Percentiles rank a stretch among this genome's conserved stretches.
Evolutionary conservation across 2,113 vertebrate species (phyloP).

Genomic region (Balaenoptera acutorostrata): DNA sequence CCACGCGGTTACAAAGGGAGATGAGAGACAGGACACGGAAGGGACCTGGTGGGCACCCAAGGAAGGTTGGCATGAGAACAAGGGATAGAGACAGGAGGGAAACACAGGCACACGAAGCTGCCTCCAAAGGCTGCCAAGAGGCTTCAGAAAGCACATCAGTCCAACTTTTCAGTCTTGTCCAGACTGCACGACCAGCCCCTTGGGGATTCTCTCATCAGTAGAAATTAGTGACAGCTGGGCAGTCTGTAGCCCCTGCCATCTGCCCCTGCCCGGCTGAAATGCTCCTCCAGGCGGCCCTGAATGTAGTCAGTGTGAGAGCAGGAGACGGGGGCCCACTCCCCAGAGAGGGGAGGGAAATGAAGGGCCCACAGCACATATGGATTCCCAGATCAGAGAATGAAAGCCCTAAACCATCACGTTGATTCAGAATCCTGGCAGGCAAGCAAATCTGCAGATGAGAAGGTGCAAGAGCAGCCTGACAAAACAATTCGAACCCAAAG

Average conservation of each 20-base stretch:
- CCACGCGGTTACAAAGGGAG: background rate
- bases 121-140: fast-evolving
- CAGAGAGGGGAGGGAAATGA: no score
- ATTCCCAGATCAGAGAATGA: background rate
- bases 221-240: constrained; percentile 23
- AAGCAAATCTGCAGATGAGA: constrained; percentile 66
- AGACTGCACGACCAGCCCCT: background rate
- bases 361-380: background rate
- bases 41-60: fast-evolving
- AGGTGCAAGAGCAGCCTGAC: constrained; percentile 66
- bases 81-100: background rate
- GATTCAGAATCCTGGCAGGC: constrained; percentile 68
- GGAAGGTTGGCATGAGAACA: background rate
- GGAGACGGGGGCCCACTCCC: background rate
- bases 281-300: constrained; percentile 9
- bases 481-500: constrained; percentile 71
- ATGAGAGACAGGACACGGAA: background rate
- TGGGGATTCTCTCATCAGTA: constrained; percentile 22
- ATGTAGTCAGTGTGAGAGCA: background rate
- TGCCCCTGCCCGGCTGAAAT: constrained; percentile 57
- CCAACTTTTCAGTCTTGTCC: constrained; percentile 17
- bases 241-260: background rate
- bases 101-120: background rate
- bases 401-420: background rate
- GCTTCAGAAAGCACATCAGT: background rate